These are phyloP conservation scores for Actinostola sp. DNA, from an alignment of 92 coral and sea anemone genomes.

Conservation along the genomic window DNA sequence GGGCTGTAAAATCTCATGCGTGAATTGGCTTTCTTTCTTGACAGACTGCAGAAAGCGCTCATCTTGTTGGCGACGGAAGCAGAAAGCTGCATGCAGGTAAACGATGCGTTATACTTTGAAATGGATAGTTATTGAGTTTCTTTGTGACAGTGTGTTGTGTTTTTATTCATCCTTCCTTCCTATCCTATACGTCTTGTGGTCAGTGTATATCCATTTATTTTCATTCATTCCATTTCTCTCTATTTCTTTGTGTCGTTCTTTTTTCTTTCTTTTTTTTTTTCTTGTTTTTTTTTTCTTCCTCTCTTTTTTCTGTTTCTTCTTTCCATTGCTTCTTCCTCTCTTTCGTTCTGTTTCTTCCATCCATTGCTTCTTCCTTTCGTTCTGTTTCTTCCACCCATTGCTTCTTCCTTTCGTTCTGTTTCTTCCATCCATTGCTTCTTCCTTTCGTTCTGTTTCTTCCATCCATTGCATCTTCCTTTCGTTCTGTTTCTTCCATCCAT, in stretches of 20 bases:
- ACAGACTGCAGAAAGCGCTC: slow-evolving; percentile 76
- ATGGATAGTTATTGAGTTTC: background rate
- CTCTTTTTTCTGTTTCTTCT: too few species aligned
- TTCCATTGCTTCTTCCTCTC: too few species aligned
- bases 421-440: background rate
- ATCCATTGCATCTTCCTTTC: too few species aligned
- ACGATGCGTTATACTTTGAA: background rate
- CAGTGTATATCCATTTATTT: background rate
- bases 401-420: too few species aligned
- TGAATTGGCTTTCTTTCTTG: background rate
- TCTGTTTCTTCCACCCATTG: too few species aligned
- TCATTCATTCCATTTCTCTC: background rate
- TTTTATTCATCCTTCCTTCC: background rate
- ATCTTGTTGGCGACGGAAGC: slow-evolving; percentile 70
- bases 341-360: too few species aligned
- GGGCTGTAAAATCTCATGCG: background rate
- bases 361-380: too few species aligned
- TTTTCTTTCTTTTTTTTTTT: background rate
- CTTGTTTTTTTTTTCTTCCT: too few species aligned
- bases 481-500: too few species aligned
- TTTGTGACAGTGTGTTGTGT: background rate
- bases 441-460: too few species aligned
- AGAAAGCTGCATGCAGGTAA: slow-evolving; percentile 67
- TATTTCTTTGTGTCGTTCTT: background rate
- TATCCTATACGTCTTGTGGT: background rate